These are phyloP conservation scores for Clarias fuscus DNA, from an alignment of 2,797 vertebrate genomes.

Conservation along the genomic window DNA sequence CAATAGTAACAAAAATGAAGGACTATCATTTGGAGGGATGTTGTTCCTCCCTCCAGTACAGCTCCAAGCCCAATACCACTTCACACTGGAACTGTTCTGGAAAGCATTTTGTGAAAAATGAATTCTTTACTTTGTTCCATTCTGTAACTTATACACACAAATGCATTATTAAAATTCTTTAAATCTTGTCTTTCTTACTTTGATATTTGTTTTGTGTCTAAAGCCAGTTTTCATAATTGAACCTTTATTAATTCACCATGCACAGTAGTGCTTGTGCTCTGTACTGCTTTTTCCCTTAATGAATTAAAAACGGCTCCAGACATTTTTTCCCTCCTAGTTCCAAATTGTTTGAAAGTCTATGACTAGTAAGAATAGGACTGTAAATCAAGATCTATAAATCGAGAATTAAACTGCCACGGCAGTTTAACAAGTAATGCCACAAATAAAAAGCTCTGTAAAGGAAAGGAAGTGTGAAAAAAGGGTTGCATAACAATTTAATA, in stretches of 20 bases:
- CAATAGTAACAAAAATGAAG: not conserved
- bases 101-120: not conserved
- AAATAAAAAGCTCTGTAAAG: constrained; percentile 16
- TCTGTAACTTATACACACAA: not conserved
- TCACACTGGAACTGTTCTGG: not conserved
- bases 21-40: not conserved
- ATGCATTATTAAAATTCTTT: not conserved
- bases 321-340: not conserved
- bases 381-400: not conserved
- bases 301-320: constrained; percentile 5
- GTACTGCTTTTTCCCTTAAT: constrained; percentile 14
- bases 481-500: not conserved
- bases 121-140: not conserved
- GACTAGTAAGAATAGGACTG: not conserved
- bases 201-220: not conserved
- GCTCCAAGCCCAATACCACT: not conserved
- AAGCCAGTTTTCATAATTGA: not conserved
- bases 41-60: not conserved
- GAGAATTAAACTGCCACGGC: constrained; percentile 7
- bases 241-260: constrained; percentile 22
- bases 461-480: not conserved
- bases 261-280: not conserved
- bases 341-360: not conserved
- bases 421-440: not conserved
- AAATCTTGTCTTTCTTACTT: not conserved